Conservation (phyloP, 2,888 invertebrate genomes). For the Chromoteleia sp. region DNA sequence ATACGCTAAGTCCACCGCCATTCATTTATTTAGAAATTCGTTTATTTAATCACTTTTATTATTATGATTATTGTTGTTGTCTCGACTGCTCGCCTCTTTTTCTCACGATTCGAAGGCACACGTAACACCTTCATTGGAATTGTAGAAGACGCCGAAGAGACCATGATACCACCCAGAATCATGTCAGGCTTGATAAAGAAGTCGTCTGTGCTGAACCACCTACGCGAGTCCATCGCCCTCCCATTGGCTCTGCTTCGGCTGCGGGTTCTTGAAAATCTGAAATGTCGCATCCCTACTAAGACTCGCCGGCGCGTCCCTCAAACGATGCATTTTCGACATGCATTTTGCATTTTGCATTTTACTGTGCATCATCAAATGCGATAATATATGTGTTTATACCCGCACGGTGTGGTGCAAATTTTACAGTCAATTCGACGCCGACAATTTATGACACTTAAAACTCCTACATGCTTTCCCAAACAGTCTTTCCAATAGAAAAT, state of each 20-base stretch:
- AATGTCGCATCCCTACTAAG: conserved; percentile 51
- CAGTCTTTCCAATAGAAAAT: conserved; percentile 45
- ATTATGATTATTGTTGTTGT: conserved; percentile 44
- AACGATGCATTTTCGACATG: conserved; percentile 34
- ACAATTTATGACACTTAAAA: conserved; percentile 55
- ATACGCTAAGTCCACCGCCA: conserved; percentile 24
- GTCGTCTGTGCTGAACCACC: conserved; percentile 72
- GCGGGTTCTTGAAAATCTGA: conserved; percentile 67
- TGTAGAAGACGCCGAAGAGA: conserved; percentile 74
- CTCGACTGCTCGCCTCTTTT: conserved; percentile 57
- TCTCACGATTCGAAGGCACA: conserved; percentile 74
- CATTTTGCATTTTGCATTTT: conserved; percentile 53
- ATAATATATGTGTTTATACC: conserved; percentile 57
- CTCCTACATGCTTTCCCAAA: conserved; percentile 53
- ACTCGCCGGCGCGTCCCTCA: conserved; percentile 30
- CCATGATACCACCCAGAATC: conserved; percentile 76
- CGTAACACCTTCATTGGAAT: conserved; percentile 82
- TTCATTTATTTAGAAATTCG: conserved; percentile 48
- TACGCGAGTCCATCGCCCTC: conserved; percentile 70
- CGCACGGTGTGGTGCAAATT: conserved; percentile 26
- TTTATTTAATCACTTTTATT: conserved; percentile 43
- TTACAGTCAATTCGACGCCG: conserved; percentile 57
- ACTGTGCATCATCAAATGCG: conserved; percentile 46
- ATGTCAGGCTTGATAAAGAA: conserved; percentile 74
- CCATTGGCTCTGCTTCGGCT: conserved; percentile 44